Evolutionary conservation across 1,140 invertebrate species (phyloP).

Genomic region (Frieseomelitta varia): DNA sequence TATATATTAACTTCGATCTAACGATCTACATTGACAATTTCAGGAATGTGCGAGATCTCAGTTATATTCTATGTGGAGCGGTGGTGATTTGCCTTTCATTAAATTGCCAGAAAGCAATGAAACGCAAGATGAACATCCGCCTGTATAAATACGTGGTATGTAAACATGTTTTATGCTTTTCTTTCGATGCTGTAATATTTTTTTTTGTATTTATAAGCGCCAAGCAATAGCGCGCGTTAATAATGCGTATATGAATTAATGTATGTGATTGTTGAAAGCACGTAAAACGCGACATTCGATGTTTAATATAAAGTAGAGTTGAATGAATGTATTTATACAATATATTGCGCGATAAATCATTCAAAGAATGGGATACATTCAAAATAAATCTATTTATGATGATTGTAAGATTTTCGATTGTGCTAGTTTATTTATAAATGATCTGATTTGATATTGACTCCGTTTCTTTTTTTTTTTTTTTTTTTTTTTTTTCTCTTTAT

Average conservation of each 20-base stretch:
- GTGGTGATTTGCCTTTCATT: constrained; percentile 82
- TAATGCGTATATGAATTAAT: constrained; percentile 46
- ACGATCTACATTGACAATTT: constrained; percentile 49
- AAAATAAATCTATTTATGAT: constrained; percentile 23
- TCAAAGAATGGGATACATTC: constrained; percentile 3
- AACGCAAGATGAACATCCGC: constrained; percentile 76
- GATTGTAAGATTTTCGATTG: constrained; percentile 12
- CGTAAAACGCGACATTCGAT: constrained; percentile 24
- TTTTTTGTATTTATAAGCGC: constrained; percentile 24
- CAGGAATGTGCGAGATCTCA: constrained; percentile 80
- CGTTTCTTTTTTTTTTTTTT: constrained; percentile 12
- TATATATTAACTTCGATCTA: neutral
- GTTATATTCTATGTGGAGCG: constrained; percentile 84
- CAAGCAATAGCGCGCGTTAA: constrained; percentile 14
- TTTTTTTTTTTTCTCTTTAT: neutral
- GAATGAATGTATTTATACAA: constrained; percentile 36
- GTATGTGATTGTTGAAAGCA: constrained; percentile 10
- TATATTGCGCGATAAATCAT: constrained; percentile 26
- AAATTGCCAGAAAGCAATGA: constrained; percentile 81
- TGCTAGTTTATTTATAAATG: constrained; percentile 6
- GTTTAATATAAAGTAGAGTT: constrained; percentile 29
- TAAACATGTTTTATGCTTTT: constrained; percentile 1
- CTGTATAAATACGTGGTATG: constrained; percentile 68
- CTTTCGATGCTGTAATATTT: neutral
- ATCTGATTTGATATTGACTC: constrained; percentile 13